Evolutionary conservation across 2,888 invertebrate genomes (phyloP).

Genomic region (Megamerina dolium): DNA sequence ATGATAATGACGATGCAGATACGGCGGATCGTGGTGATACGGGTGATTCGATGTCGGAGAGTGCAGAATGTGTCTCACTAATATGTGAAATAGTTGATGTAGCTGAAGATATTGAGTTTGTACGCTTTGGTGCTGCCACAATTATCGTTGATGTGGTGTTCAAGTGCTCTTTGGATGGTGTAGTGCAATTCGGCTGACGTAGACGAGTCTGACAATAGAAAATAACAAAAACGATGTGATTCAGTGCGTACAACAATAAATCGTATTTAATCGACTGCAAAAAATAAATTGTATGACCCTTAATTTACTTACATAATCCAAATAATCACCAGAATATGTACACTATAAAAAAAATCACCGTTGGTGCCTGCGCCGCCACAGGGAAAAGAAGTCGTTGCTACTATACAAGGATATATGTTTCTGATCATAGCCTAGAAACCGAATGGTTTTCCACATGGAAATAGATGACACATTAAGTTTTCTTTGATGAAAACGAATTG

Average conservation of each 20-base stretch:
- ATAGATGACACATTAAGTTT: too few species aligned
- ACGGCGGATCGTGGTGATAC: conserved; percentile 9
- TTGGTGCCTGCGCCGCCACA: too few species aligned
- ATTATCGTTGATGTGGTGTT: conserved; percentile 22
- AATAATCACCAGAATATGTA: too few species aligned
- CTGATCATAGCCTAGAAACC: too few species aligned
- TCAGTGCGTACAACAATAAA: background rate
- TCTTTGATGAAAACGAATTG: too few species aligned
- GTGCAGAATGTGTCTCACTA: conserved; percentile 19
- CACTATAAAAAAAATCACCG: too few species aligned
- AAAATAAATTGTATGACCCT: too few species aligned
- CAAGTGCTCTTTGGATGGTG: conserved; percentile 13
- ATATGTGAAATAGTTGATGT: conserved; percentile 24
- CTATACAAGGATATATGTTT: too few species aligned
- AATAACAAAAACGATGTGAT: background rate
- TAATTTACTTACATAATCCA: too few species aligned
- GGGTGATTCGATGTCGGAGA: conserved; percentile 23
- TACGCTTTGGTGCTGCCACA: conserved; percentile 26
- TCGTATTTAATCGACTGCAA: background rate
- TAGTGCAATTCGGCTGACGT: conserved; percentile 17
- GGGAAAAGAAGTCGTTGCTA: too few species aligned
- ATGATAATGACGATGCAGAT: too few species aligned
- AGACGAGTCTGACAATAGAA: conserved; percentile 23
- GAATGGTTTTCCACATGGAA: too few species aligned
- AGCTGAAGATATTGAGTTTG: conserved; percentile 27